Conservation (phyloP, 2,888 invertebrate species). For the Tuberolachnus salignus region DNA sequence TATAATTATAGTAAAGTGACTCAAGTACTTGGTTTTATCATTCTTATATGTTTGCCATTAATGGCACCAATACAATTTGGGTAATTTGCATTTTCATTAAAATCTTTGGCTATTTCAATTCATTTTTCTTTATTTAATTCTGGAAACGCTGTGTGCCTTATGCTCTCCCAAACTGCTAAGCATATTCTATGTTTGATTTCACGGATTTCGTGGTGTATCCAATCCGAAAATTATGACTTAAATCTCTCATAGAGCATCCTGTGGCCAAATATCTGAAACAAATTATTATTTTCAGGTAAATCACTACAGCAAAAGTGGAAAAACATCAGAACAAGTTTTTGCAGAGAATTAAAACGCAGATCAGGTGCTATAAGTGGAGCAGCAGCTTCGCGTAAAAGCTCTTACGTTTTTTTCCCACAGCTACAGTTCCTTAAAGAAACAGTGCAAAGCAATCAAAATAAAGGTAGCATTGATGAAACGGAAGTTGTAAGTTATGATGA, state of each 20-base stretch:
- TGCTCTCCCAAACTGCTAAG: not conserved
- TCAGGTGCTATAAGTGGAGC: not conserved
- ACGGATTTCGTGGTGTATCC: constrained; percentile 11
- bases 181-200: constrained; percentile 10
- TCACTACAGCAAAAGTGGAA: constrained; percentile 16
- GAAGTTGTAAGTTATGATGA: constrained; percentile 1
- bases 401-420: constrained; percentile 6
- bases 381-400: constrained; percentile 3
- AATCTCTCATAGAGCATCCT: constrained; percentile 8
- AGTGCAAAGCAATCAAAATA: constrained; percentile 1
- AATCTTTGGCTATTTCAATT: not conserved
- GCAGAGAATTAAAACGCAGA: constrained; percentile 10
- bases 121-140: constrained; percentile 22
- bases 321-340: constrained; percentile 6
- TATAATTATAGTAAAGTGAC: too few relatives aligned
- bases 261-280: constrained; percentile 28
- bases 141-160: constrained; percentile 4
- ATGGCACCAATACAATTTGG: not conserved
- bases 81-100: not conserved
- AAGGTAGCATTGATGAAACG: constrained; percentile 7
- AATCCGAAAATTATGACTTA: constrained; percentile 13
- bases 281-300: constrained; percentile 30
- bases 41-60: not conserved
- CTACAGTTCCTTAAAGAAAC: not conserved
- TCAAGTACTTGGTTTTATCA: not conserved